These are phyloP conservation scores for Frankliniella fusca DNA, from an alignment of 2,888 invertebrate genomes.

Conservation along the genomic window DNA sequence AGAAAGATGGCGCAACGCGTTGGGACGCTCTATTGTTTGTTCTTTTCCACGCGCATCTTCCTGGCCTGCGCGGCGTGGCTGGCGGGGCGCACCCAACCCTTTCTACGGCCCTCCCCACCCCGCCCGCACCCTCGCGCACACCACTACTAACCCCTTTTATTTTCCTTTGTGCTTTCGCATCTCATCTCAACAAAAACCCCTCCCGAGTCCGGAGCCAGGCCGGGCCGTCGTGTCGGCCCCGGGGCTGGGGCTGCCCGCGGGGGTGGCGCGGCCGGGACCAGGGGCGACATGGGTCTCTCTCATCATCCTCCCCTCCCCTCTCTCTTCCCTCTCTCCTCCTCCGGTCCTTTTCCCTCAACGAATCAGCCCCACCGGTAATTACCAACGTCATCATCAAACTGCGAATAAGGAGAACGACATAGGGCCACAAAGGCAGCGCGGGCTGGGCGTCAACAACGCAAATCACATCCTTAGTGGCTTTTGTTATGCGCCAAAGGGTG, in stretches of 20 bases:
- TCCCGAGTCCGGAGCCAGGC: not conserved
- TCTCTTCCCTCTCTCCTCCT: no score
- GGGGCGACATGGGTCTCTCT: not conserved
- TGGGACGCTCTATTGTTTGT: not conserved
- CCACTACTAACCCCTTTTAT: constrained; percentile 12
- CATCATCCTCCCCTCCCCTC: no score
- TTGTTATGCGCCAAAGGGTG: no score
- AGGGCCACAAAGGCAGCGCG: no score
- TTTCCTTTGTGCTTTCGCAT: constrained; percentile 8
- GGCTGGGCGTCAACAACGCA: no score
- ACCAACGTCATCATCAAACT: no score
- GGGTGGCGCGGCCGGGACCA: not conserved
- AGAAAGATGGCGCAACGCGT: not conserved
- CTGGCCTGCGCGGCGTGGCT: not conserved
- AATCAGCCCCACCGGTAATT: no score
- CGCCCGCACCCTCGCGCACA: not conserved
- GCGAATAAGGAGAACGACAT: no score
- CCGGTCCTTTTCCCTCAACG: no score
- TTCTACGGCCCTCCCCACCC: not conserved
- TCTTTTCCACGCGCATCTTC: constrained; percentile 11
- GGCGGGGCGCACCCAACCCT: not conserved
- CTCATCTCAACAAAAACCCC: constrained; percentile 1
- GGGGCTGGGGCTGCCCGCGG: not conserved
- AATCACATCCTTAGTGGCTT: no score
- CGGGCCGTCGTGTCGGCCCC: not conserved